Evolutionary conservation across 53 echinoderm and acorn worm genomes (phyloP).

Genomic region (Echinarachnius parma): DNA sequence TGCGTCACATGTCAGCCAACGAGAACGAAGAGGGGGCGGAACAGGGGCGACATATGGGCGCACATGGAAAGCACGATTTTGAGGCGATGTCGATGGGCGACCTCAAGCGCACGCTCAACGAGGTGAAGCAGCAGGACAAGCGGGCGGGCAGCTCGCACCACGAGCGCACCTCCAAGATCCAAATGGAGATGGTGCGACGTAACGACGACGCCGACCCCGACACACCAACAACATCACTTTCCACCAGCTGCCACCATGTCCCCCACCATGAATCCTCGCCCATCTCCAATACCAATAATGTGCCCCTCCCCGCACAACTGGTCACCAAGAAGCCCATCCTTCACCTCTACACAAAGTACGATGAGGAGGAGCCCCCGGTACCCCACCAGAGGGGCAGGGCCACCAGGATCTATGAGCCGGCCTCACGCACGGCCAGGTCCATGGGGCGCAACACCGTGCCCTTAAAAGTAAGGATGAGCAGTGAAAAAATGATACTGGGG

Average conservation of each 20-base stretch:
- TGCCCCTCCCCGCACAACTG: constrained; percentile 23
- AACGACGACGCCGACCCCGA: constrained; percentile 36
- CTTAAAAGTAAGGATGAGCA: too few species aligned
- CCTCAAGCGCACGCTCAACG: constrained; percentile 60
- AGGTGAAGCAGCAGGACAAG: constrained; percentile 70
- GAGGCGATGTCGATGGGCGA: constrained; percentile 74
- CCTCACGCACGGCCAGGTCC: constrained; percentile 62
- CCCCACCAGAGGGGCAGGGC: neutral
- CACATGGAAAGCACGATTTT: constrained; percentile 71
- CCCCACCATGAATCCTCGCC: neutral
- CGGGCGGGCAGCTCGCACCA: constrained; percentile 75
- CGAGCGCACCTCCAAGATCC: constrained; percentile 72
- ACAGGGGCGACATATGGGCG: constrained; percentile 55
- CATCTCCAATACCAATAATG: neutral
- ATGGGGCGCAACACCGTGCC: constrained; percentile 68
- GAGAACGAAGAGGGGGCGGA: constrained; percentile 31
- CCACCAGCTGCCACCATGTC: neutral
- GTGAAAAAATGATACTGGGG: constrained; percentile 33
- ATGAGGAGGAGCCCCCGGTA: constrained; percentile 15
- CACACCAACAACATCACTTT: neutral
- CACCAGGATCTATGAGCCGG: constrained; percentile 25
- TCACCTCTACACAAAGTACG: constrained; percentile 39
- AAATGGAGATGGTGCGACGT: constrained; percentile 70
- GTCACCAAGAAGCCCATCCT: constrained; percentile 36
- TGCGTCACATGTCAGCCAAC: constrained; percentile 72